phyloP scores from a whole-genome alignment of 2,113 vertebrate species.

The Irena cyanogastra region DNA sequence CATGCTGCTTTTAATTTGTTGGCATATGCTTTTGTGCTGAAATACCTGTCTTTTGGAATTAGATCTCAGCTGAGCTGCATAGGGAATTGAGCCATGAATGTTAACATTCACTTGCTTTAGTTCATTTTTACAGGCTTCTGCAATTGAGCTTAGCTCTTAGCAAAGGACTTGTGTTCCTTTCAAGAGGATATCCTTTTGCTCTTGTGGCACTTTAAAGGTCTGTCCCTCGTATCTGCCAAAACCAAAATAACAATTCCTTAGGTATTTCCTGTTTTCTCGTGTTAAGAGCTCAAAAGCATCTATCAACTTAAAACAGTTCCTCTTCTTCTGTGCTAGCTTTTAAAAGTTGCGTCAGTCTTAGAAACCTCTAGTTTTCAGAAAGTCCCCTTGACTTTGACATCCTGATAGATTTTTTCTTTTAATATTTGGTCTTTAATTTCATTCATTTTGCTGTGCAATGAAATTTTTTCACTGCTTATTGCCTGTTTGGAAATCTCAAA shows the following conservation, averaged over 20 bases:
- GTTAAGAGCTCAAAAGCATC: background rate
- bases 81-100: background rate
- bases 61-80: background rate
- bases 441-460: background rate
- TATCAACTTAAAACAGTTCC: slow-evolving; percentile 1
- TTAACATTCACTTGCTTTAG: background rate
- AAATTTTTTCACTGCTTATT: background rate
- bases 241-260: slow-evolving; percentile 27
- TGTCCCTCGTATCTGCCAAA: slow-evolving; percentile 26
- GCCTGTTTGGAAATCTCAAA: background rate
- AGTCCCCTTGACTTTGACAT: background rate
- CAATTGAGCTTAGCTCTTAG: background rate
- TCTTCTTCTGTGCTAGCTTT: background rate
- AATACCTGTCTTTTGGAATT: slow-evolving; percentile 20
- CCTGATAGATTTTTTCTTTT: background rate
- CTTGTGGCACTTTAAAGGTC: slow-evolving; percentile 19
- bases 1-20: background rate
- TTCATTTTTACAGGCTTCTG: background rate
- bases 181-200: slow-evolving; percentile 41
- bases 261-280: slow-evolving; percentile 51
- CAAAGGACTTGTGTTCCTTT: background rate
- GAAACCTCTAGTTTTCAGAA: background rate
- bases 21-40: background rate
- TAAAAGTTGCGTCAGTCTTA: background rate
- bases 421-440: background rate